Base-by-base conservation (phyloP, 2,113 vertebrate genomes). In the Mirounga angustirostris region DNA sequence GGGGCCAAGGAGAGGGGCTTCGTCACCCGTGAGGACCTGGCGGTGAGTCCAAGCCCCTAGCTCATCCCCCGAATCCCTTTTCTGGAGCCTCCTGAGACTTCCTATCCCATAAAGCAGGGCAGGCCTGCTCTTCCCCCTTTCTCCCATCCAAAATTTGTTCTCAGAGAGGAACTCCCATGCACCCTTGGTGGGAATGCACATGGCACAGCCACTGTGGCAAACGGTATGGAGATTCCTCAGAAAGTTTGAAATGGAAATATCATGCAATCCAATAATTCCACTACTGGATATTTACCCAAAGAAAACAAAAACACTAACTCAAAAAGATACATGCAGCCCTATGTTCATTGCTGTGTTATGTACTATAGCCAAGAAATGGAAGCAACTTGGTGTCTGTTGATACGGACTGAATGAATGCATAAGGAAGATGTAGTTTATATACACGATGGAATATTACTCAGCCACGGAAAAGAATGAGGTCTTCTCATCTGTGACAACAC, bases 21-120 rank as follows among this genome's bases (percentile, higher is more conserved):
- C 0, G 50, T 99, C 95, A 98, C 98, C 16, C 96, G 94, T 1
- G 97, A 96, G 0, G 99, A 99, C 56, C 5, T 99, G 94, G 96
- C 96, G 98, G 99, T 99, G 91, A 98, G 98, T 85, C 19, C 1
- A 4, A n/a, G 76, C 21, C n/a, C 85, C 58, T 33, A 7, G 11
- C 13, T 13, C 21, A 12, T 1, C 19, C 46, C 36, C 56, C 0
- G 22, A 36, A 43, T 40, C 83, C 67, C 15, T 24, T 79, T 63
- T 28, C 52, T 50, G 28, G 7, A 59, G 40, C 28, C 50, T 79
- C 73, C 22, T 40, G 14, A 74, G 33, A 46, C 18, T 54, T 16
- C 18, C 40, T 5, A 15, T 65, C 40, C 63, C 40, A n/a, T 40
- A 73, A 80, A 12, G 43, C 12, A 61, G 30, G 24, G 19, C 24